These are phyloP conservation scores for Blastomussa wellsi DNA, from an alignment of 92 coral and sea anemone genomes.

Conservation along the genomic window DNA sequence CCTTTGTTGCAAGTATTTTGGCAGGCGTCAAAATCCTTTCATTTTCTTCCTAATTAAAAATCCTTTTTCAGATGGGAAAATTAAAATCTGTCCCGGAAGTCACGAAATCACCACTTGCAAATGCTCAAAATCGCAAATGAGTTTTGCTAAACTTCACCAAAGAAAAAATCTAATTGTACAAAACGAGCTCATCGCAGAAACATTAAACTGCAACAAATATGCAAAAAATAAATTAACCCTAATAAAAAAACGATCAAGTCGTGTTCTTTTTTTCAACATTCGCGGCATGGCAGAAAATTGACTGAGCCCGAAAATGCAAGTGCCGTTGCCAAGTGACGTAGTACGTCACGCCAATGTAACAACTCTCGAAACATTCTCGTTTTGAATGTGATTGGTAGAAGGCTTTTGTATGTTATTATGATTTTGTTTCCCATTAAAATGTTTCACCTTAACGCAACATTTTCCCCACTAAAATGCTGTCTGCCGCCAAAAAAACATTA, in stretches of 20 bases:
- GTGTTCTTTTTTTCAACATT: background rate
- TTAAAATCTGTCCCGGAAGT: background rate
- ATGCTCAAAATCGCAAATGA: background rate
- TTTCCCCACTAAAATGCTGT: too few relatives aligned
- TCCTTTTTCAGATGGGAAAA: background rate
- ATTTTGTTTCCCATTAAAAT: too few relatives aligned
- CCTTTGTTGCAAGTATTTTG: background rate
- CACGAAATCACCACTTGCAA: background rate
- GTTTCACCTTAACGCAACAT: too few relatives aligned
- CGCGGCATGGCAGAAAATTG: background rate
- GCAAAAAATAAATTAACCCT: background rate
- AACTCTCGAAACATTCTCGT: background rate
- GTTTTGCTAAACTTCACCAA: too few relatives aligned
- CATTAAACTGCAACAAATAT: background rate
- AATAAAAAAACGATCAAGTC: background rate
- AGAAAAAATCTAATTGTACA: background rate
- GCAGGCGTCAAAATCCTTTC: background rate
- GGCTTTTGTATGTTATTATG: too few relatives aligned
- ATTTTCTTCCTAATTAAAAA: background rate
- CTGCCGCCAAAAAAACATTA: too few relatives aligned
- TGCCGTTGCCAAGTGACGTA: background rate
- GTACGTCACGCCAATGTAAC: background rate
- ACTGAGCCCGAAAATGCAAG: background rate
- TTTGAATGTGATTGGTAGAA: background rate
- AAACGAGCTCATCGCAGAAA: background rate